Conservation (phyloP, 2,888 invertebrate species). For the Ochropleura leucogaster region DNA sequence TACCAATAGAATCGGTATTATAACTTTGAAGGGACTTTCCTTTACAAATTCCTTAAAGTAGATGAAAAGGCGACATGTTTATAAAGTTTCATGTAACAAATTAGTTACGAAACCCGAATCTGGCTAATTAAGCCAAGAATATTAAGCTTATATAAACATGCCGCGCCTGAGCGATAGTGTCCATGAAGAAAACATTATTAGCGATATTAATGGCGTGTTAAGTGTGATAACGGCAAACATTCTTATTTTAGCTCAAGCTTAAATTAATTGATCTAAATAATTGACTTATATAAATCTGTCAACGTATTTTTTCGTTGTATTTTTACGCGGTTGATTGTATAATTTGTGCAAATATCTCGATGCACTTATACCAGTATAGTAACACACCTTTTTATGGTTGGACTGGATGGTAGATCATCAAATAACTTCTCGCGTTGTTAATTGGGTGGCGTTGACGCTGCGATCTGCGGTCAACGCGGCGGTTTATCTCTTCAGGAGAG, state of each 20-base stretch:
- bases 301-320: not conserved
- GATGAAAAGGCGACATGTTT: conserved; percentile 28
- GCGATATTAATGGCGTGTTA: conserved; percentile 16
- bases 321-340: not conserved
- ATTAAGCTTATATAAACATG: conserved; percentile 46
- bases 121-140: conserved; percentile 35
- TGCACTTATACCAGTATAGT: not conserved
- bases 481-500: too few relatives aligned
- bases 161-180: conserved; percentile 28
- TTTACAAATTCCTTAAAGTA: conserved; percentile 8
- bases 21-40: conserved; percentile 1
- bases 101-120: conserved; percentile 49
- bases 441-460: too few relatives aligned
- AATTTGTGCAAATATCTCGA: not conserved
- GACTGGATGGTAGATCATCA: too few relatives aligned
- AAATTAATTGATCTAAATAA: not conserved
- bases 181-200: conserved; percentile 19
- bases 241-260: not conserved
- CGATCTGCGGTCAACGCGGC: too few relatives aligned
- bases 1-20: not conserved
- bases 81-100: conserved; percentile 22
- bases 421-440: too few relatives aligned
- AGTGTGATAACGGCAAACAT: not conserved
- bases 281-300: not conserved
- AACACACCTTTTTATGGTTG: not conserved